Base-by-base conservation (phyloP, 1,140 invertebrate genomes). In the Scaptodrosophila lebanonensis region DNA sequence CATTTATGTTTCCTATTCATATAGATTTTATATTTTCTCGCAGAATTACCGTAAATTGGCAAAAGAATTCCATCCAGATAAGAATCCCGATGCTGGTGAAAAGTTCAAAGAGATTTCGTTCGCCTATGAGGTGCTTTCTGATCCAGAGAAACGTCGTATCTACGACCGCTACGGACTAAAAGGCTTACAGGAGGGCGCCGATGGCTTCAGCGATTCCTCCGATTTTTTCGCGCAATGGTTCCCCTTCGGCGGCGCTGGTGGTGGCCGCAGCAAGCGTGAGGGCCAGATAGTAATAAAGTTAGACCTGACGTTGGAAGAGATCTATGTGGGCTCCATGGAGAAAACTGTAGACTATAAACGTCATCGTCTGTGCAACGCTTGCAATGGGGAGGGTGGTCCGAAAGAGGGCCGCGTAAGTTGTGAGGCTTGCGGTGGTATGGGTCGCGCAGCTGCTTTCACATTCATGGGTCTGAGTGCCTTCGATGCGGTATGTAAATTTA, bases 101-200 rank as follows among this genome's bases (percentile, higher is more conserved):
- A 93, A 92, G 88, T 95, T 96, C 77, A 96, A 96, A 85, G 94
- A 96, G 89, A 96, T 96, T 67, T 94, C 93, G 49, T 95, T 93
- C 86, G 95, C 95, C 3, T 95, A 96, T 85, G 95, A 96, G 88
- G 91, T 95, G 22, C 88, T 96, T 3, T 94, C 93, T 1, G 91
- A 92, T 88, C 88, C 91, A 4, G 91, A 91, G 52, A 92, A 92
- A 85, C 87, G 93, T 27, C 88, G 91, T 67, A 87, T 91, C 27
- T 95, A 95, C 85, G 94, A 95, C 85, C 90, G 90, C 65, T 91
- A 91, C 88, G 94, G 94, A 1, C 69, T 97, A 16, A 93, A 95
- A 87, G 94, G 93, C 3, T 84, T 95, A 50, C 93, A 94, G 88
- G 93, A 94, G 77, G 92, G 92, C 35, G 91, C 91, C 42, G 90